Evolutionary conservation across 1,140 invertebrate genomes (phyloP).

Genomic region (Drosophila sulfurigaster): DNA sequence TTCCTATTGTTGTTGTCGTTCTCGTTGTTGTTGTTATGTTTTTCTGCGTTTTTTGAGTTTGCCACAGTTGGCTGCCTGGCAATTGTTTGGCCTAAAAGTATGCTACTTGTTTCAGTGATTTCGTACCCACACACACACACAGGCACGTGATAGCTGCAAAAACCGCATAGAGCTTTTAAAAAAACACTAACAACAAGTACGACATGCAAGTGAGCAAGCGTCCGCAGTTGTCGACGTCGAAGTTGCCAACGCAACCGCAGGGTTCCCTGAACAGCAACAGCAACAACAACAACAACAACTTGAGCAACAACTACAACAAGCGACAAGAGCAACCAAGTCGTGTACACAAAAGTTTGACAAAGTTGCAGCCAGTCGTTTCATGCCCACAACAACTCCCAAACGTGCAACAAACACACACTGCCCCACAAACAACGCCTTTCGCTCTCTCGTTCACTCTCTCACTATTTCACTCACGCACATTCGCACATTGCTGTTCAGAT

Average conservation of each 20-base stretch:
- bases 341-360: conserved; percentile 63
- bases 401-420: conserved; percentile 1
- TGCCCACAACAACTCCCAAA: conserved; percentile 27
- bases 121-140: conserved; percentile 41
- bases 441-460: background rate
- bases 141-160: conserved; percentile 50
- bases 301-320: conserved; percentile 26
- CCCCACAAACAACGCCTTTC: background rate
- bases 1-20: conserved; percentile 13
- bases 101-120: conserved; percentile 71
- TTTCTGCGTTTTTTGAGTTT: conserved; percentile 45
- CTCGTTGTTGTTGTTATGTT: conserved; percentile 21
- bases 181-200: conserved; percentile 27
- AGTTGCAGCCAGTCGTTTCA: conserved; percentile 51
- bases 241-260: conserved; percentile 50
- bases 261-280: conserved; percentile 35
- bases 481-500: conserved; percentile 44
- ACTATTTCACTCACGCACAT: conserved; percentile 1
- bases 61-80: conserved; percentile 58
- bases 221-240: conserved; percentile 38
- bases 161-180: conserved; percentile 60
- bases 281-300: conserved; percentile 27
- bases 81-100: conserved; percentile 75
- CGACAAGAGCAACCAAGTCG: conserved; percentile 34
- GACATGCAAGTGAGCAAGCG: conserved; percentile 65